Conservation (phyloP, 1,140 invertebrate genomes). For the Ostrea edulis region DNA sequence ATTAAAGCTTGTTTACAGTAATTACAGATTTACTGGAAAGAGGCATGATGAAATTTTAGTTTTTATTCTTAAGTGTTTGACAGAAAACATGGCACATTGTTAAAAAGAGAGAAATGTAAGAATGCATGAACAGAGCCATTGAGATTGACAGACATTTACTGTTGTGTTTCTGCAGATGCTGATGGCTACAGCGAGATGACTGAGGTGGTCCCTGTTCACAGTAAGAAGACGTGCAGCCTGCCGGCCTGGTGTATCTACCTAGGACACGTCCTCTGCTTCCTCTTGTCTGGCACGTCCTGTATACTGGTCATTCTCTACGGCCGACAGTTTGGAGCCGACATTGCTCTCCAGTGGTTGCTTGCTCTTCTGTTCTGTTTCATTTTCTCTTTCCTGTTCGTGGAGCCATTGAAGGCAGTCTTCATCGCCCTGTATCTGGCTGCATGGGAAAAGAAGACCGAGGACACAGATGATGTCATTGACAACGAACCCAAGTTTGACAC, state of each 20-base stretch:
- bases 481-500: slow-evolving; percentile 69
- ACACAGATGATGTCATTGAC: slow-evolving; percentile 69
- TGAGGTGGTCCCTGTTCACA: background rate
- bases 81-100: too few species aligned
- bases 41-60: too few species aligned
- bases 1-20: too few species aligned
- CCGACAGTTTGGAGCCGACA: slow-evolving; percentile 69
- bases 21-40: too few species aligned
- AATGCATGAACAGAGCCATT: too few species aligned
- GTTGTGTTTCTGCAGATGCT: background rate
- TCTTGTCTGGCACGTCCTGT: slow-evolving; percentile 64
- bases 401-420: slow-evolving; percentile 74
- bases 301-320: slow-evolving; percentile 73
- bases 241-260: slow-evolving; percentile 75
- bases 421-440: slow-evolving; percentile 67
- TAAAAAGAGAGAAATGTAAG: too few species aligned
- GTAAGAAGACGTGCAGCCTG: slow-evolving; percentile 63
- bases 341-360: slow-evolving; percentile 72
- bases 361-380: slow-evolving; percentile 70
- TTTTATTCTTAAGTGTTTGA: too few species aligned
- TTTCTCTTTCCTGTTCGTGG: slow-evolving; percentile 71
- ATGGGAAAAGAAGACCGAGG: slow-evolving; percentile 59
- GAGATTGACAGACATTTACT: background rate
- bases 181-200: slow-evolving; percentile 36
- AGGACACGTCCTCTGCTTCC: slow-evolving; percentile 68